phyloP scores from a whole-genome alignment of 2,113 vertebrate species.

The Strix uralensis region DNA sequence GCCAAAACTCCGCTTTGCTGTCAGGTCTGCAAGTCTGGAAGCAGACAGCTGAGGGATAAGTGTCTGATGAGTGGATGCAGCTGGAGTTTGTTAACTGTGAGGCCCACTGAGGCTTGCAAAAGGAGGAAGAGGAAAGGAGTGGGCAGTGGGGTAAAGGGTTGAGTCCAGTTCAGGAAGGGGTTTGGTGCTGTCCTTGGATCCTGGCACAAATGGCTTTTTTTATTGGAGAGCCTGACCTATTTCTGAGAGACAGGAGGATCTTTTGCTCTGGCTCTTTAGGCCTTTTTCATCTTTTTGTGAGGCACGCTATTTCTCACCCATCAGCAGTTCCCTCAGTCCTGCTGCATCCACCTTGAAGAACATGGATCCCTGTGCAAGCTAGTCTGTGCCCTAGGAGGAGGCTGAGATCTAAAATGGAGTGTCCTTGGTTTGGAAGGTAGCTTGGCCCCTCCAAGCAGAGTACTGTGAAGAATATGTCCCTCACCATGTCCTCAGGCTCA shows the following conservation, averaged over 20 bases:
- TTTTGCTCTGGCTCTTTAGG: not conserved
- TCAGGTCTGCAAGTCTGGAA: not conserved
- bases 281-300: not conserved
- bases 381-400: not conserved
- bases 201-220: not conserved
- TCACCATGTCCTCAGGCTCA: not conserved
- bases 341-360: not conserved
- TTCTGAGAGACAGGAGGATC: not conserved
- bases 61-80: constrained; percentile 19
- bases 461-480: not conserved
- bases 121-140: not conserved
- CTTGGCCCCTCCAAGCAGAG: not conserved
- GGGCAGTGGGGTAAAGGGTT: not conserved
- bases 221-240: not conserved
- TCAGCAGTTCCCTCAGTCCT: not conserved
- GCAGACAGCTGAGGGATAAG: not conserved
- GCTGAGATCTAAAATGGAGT: not conserved
- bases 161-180: not conserved
- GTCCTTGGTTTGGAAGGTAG: not conserved
- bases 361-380: not conserved
- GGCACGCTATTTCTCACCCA: not conserved
- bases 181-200: not conserved
- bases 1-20: constrained; percentile 3
- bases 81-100: constrained; percentile 14
- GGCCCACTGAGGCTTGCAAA: not conserved